These are phyloP conservation scores for Melipona bicolor DNA, from an alignment of 2,888 invertebrate species.

Conservation along the genomic window DNA sequence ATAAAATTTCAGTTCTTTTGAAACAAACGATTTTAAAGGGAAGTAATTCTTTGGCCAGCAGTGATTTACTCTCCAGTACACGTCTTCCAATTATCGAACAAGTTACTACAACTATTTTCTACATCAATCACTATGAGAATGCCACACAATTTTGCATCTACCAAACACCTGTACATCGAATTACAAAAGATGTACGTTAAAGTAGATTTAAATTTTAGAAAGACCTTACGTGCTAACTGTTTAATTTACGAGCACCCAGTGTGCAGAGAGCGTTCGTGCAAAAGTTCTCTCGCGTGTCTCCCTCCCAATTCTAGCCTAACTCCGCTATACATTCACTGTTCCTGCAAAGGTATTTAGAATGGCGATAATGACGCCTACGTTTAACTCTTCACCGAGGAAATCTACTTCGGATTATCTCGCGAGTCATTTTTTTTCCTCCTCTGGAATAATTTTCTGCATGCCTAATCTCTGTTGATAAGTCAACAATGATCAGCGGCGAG, in stretches of 20 bases:
- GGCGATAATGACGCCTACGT: constrained; percentile 64
- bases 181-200: neutral
- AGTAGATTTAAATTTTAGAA: neutral
- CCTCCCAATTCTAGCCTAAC: neutral
- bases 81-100: too few species aligned
- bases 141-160: constrained; percentile 4
- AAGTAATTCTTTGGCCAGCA: too few species aligned
- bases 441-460: constrained; percentile 42
- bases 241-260: constrained; percentile 7
- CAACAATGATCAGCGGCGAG: constrained; percentile 43
- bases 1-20: too few species aligned
- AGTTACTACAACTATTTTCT: too few species aligned
- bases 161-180: neutral
- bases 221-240: neutral
- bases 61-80: too few species aligned
- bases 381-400: constrained; percentile 48
- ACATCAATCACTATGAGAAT: too few species aligned
- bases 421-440: constrained; percentile 30
- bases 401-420: constrained; percentile 43
- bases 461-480: constrained; percentile 56
- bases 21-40: too few species aligned
- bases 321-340: neutral
- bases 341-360: constrained; percentile 44
- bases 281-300: constrained; percentile 39
- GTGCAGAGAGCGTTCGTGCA: constrained; percentile 29